Base-by-base conservation (phyloP, 2,888 invertebrate species). In the Zhengitettix transpicula region DNA sequence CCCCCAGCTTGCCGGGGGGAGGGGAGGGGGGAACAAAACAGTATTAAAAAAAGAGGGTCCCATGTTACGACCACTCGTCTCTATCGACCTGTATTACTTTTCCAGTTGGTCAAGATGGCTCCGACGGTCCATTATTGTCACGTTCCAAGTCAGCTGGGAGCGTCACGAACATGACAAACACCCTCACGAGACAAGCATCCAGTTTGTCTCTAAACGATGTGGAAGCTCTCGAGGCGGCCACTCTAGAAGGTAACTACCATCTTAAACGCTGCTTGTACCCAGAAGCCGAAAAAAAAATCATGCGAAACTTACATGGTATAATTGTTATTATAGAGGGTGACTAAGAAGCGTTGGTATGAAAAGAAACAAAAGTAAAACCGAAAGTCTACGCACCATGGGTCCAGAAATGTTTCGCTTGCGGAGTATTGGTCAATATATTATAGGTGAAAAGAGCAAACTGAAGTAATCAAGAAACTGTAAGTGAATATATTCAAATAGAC, bases 81-180 rank as follows among this genome's bases (percentile, higher is more conserved):
- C n/a, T n/a, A n/a, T n/a, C n/a, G n/a, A n/a, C n/a, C 7, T 28
- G 28, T 28, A 7, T 47, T 8, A 3, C 8, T 47, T 15, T n/a
- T 8, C 8, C 47, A 16, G 53, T 53, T 16, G 17, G 53, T 16
- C 16, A 54, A 52, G 60, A 55, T 40, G 57, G 56, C 16, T 55
- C 51, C n/a, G 55, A 54, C 16, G 55, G 14, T 17, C 53, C 58
- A 9, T 63, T 61, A 56, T 73, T 87, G n/a, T 79, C 82, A 14
- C 78, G 89, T 61, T 87, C 88, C 0, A 83, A 87, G 69, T 89
- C 89, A 0, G 83, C 85, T 62, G 87, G 88, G 64, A 89, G 87
- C 66, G 61, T 62, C 14, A 56, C 59, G 12, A 62, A 62, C 55
- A 16, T 63, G 58, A 52, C 59, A 40, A 52, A 73, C 0, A 61